phyloP scores from a whole-genome alignment of 2,888 invertebrate genomes.

The Lasioglossum pauxillum region DNA sequence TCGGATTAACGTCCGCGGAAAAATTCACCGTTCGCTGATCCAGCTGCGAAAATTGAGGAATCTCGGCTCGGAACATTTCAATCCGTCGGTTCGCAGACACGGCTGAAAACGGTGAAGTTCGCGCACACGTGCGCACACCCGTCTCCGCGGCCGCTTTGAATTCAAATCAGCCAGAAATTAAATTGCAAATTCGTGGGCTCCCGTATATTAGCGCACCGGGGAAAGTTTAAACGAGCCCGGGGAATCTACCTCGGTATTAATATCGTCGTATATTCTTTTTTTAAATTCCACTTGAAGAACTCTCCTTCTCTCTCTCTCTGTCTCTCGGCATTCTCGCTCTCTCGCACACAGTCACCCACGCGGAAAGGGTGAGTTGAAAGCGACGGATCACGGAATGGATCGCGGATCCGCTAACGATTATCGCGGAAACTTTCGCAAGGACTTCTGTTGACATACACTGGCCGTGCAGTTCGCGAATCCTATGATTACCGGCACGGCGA shows the following conservation, averaged over 20 bases:
- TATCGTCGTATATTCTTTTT: neutral
- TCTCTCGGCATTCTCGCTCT: no score
- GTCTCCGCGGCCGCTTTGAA: slow-evolving; percentile 12
- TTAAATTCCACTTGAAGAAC: neutral
- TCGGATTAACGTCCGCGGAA: slow-evolving; percentile 2
- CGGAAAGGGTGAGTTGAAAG: neutral
- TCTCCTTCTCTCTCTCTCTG: no score
- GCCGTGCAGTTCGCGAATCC: neutral
- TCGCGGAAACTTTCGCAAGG: neutral
- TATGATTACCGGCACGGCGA: neutral
- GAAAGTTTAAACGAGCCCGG: slow-evolving; percentile 26
- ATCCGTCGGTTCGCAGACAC: neutral
- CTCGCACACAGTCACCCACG: neutral
- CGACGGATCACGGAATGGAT: neutral
- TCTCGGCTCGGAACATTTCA: neutral
- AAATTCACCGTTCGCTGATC: neutral
- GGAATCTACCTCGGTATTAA: neutral
- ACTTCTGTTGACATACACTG: neutral
- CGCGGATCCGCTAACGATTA: neutral
- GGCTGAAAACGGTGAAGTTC: neutral
- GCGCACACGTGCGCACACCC: neutral
- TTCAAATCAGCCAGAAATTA: slow-evolving; percentile 44
- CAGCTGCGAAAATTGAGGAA: neutral
- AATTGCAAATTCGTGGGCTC: slow-evolving; percentile 42
- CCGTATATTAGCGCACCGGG: neutral